These are phyloP conservation scores for Acanthosoma haemorrhoidale DNA, from an alignment of 2,888 invertebrate species.

Conservation along the genomic window DNA sequence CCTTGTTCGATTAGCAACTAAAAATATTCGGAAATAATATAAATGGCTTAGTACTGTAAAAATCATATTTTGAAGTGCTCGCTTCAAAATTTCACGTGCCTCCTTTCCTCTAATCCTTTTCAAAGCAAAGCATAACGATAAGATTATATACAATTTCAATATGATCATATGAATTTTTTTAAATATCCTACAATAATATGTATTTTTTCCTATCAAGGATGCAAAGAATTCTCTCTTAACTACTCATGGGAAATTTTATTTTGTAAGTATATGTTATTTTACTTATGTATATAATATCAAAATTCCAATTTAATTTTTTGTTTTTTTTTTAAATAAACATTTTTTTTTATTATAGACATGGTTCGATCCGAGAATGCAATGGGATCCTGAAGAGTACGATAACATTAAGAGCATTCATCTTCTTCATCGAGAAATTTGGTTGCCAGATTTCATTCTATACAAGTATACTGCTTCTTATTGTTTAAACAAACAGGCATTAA, in stretches of 20 bases:
- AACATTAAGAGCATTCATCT: slow-evolving; percentile 51
- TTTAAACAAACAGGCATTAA: too few species aligned
- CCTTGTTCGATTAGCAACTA: too few species aligned
- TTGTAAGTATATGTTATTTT: slow-evolving; percentile 46
- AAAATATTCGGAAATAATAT: too few species aligned
- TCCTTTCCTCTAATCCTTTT: too few species aligned
- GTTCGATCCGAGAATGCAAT: slow-evolving; percentile 57
- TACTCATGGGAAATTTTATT: slow-evolving; percentile 46
- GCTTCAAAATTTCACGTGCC: too few species aligned
- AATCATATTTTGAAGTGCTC: too few species aligned
- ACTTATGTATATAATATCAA: slow-evolving; percentile 16
- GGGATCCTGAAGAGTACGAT: slow-evolving; percentile 57
- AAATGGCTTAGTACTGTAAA: too few species aligned
- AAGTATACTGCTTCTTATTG: too few species aligned
- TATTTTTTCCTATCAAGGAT: slow-evolving; percentile 44
- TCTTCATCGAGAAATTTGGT: slow-evolving; percentile 56
- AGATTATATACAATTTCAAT: too few species aligned
- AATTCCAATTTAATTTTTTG: background rate
- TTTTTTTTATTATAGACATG: slow-evolving; percentile 50
- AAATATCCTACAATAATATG: too few species aligned
- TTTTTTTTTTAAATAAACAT: background rate
- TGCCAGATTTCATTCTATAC: slow-evolving; percentile 51
- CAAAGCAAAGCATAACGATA: too few species aligned
- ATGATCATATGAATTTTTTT: too few species aligned
- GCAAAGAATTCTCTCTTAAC: slow-evolving; percentile 44